Conservation (phyloP, 2,113 vertebrate genomes). For the Tyto alba region DNA sequence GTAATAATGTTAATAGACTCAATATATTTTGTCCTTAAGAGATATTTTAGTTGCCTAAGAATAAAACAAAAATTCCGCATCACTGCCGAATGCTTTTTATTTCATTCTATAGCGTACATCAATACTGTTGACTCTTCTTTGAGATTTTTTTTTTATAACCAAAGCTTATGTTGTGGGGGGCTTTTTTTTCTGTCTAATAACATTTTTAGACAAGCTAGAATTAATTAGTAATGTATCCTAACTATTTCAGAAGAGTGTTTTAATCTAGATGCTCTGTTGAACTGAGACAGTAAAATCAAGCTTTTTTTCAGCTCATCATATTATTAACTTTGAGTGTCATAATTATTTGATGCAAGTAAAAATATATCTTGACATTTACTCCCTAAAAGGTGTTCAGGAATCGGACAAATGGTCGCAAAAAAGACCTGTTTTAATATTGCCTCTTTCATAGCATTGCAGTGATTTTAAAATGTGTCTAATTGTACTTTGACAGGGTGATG, state of each 20-base stretch:
- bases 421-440: background rate
- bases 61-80: background rate
- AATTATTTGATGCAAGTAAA: background rate
- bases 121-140: background rate
- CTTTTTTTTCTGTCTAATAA: background rate
- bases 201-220: background rate
- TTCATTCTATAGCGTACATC: background rate
- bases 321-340: background rate
- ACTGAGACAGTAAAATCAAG: background rate
- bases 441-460: background rate
- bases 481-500: slow-evolving; percentile 12
- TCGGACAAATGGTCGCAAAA: background rate
- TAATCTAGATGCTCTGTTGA: background rate
- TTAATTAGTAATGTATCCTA: background rate
- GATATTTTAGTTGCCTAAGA: background rate
- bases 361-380: background rate
- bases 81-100: background rate
- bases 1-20: background rate
- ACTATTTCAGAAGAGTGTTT: background rate
- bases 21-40: background rate
- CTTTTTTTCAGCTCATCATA: background rate
- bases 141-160: background rate
- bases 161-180: background rate
- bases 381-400: background rate
- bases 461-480: background rate